Base-by-base conservation (phyloP, 37 sponge, comb jelly and placozoan species). In the Dysidea cf. avara region DNA sequence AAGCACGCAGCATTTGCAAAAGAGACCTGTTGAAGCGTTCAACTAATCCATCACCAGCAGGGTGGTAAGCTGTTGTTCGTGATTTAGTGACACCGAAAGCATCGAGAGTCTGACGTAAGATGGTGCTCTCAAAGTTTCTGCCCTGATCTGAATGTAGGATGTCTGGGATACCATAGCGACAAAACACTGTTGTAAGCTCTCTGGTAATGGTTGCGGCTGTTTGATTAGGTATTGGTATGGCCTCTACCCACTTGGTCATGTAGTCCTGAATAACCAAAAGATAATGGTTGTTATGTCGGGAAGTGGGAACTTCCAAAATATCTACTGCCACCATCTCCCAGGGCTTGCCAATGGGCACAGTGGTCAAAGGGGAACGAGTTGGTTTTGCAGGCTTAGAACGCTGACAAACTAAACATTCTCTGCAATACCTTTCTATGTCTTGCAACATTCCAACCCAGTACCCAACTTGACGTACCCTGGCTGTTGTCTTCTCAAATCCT, bases 51-150 rank as follows among this genome's bases (percentile, higher is more conserved):
- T 71, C 55, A 26, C 72, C 56, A 33, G 7, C 14, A 9, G 72
- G 72, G 58, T 71, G 72, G 30, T 71, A 71, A 5, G 72, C 9
- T 3, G 72, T 53, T 36, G 72, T 71, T 11, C 36, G n/a, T n/a
- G n/a, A n/a, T n/a, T 71, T n/a, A n/a, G n/a, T n/a, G n/a, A n/a
- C n/a, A n/a, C n/a, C n/a, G n/a, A n/a, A n/a, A n/a, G n/a, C n/a
- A n/a, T n/a, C n/a, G n/a, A n/a, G n/a, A n/a, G n/a, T n/a, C n/a
- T n/a, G n/a, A n/a, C n/a, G n/a, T n/a, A n/a, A n/a, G n/a, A n/a
- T n/a, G n/a, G n/a, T n/a, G n/a, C n/a, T n/a, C 31, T 68, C 51
- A 68, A 68, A 68, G 49, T 68, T 68, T 22, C 24, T 14, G 9
- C 70, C 70, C 30, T 68, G 70, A 24, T 68, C 70, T 16, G 70